phyloP scores from a whole-genome alignment of 2,888 invertebrate genomes.

The Noctua fimbriata region DNA sequence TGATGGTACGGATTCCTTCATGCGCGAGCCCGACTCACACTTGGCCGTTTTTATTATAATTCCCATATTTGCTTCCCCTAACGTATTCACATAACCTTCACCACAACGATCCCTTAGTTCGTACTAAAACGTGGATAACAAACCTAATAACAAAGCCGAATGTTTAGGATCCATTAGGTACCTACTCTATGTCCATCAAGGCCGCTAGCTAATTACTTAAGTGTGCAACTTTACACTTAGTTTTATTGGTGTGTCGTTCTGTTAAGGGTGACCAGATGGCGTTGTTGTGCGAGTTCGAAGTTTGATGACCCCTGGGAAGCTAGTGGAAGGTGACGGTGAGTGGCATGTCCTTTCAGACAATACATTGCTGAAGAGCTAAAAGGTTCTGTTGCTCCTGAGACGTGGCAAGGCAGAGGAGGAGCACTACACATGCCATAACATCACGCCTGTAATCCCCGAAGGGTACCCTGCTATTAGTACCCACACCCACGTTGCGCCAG shows the following conservation, averaged over 20 bases:
- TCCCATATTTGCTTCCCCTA: neutral
- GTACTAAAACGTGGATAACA: neutral
- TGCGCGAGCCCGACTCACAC: no score
- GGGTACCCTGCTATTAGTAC: neutral
- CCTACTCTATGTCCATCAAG: slow-evolving; percentile 30
- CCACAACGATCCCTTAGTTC: neutral
- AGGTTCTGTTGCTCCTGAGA: neutral
- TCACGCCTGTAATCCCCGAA: neutral
- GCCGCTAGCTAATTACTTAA: slow-evolving; percentile 55
- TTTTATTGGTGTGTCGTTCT: slow-evolving; percentile 37
- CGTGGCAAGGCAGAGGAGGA: neutral
- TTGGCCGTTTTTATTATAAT: no score
- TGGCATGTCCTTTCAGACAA: neutral
- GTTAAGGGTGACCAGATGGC: slow-evolving; percentile 14
- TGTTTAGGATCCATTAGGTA: slow-evolving; percentile 43
- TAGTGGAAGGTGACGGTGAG: neutral
- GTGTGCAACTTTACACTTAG: slow-evolving; percentile 54
- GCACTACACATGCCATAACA: neutral
- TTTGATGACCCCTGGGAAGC: slow-evolving; percentile 3
- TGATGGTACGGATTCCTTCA: no score
- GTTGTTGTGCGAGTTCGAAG: slow-evolving; percentile 14
- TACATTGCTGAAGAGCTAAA: neutral
- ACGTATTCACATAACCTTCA: neutral
- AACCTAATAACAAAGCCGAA: slow-evolving; percentile 25
- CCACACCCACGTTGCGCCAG: neutral